Conservation (phyloP, 2,888 invertebrate genomes). For the Acanthacorydalis orientalis region DNA sequence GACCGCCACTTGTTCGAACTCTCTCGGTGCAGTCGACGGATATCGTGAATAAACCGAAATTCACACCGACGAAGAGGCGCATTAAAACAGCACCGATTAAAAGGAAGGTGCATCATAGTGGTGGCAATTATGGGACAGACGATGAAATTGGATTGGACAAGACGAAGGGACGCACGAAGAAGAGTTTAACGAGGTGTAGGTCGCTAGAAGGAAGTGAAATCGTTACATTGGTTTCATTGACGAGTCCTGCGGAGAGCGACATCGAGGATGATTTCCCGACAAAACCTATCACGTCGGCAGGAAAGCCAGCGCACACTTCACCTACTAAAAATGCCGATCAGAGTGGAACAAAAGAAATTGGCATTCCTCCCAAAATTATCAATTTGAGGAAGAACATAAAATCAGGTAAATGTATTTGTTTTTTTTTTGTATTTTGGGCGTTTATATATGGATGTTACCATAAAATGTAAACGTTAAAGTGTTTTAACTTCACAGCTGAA, state of each 20-base stretch:
- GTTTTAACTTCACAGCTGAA: no score
- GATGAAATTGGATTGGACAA: not conserved
- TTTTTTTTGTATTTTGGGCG: no score
- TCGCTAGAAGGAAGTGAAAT: conserved; percentile 25
- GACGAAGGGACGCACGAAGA: not conserved
- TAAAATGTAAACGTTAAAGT: no score
- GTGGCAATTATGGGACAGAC: not conserved
- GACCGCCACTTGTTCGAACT: conserved; percentile 20
- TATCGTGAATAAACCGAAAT: not conserved
- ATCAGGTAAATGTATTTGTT: not conserved
- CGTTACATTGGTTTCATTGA: conserved; percentile 48
- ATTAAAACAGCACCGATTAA: conserved; percentile 13
- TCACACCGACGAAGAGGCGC: conserved; percentile 18
- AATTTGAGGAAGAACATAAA: not conserved
- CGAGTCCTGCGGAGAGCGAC: conserved; percentile 48
- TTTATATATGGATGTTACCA: no score
- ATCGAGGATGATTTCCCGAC: conserved; percentile 30
- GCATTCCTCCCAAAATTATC: not conserved
- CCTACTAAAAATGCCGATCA: not conserved
- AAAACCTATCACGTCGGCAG: conserved; percentile 9
- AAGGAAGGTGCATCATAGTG: not conserved
- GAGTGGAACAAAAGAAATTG: conserved; percentile 10
- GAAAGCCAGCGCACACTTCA: conserved; percentile 8
- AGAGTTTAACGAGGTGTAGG: conserved; percentile 12
- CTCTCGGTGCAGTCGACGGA: conserved; percentile 18